Evolutionary conservation across 2,113 vertebrate species (phyloP), one percentile per base, ranked within the genome.

Genomic region (Sapayoa aenigma): DNA sequence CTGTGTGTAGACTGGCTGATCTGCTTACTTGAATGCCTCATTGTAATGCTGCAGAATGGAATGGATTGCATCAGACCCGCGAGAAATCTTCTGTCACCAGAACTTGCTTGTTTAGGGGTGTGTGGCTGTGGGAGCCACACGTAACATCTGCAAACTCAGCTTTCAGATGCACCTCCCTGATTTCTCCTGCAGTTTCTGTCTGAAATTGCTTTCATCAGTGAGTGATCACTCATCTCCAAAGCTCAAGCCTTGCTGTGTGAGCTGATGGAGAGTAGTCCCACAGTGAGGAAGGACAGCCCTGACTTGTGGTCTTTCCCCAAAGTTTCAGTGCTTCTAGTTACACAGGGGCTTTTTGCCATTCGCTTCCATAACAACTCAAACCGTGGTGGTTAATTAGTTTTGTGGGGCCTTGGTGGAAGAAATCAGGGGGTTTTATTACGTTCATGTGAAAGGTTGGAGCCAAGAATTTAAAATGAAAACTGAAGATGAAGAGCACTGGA

Each of bases 1-100:
- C 96, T 63, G 4, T 41, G 81, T 24, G 55, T 83, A 87, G 81
- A 90, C 62, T 79, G 93, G 84, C 90, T 88, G 84, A 96, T 72
- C 74, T 91, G 49, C 63, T 93, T 80, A 76, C 89, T 94, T 96
- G 77, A 97, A 92, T 94, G 81, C 37, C 72, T 56, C 91, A 59
- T 96, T 97, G 88, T 96, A 85, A 71, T 60, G 69, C 65, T 55
- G 83, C 94, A 87, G 71, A 59, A 53, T 42, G 79, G 83, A 94
- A 91, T 79, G 35, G 37, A 69, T 96, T 96, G 67, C 79, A 74
- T 77, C 87, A 78, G 87, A 76, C 41, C 41, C 20, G 5, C 66
- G 81, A 67, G 73, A 82, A 89, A 65, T 75, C 84, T 90, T 75
- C 55, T 76, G 73, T 71, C 82, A 47, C 72, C 52, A 75, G 56